Conservation (phyloP, 2,797 vertebrate genomes). For the Falco columbarius region DNA sequence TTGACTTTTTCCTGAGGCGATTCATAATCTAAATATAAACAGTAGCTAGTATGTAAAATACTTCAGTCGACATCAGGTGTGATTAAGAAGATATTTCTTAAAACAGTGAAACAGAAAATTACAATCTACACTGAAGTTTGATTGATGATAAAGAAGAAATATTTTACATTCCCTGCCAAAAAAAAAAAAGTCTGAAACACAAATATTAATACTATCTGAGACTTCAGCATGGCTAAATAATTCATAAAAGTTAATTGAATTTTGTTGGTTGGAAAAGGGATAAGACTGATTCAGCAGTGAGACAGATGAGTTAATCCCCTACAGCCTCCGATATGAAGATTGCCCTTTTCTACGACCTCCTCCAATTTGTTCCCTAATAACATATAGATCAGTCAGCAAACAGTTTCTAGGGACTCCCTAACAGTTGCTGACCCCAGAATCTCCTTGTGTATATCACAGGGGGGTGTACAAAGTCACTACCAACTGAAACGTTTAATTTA, state of each 20-base stretch:
- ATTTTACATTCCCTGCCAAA: neutral
- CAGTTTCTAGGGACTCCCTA: neutral
- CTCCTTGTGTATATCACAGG: neutral
- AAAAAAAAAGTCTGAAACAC: neutral
- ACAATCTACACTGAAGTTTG: neutral
- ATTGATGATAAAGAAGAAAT: neutral
- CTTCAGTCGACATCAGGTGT: neutral
- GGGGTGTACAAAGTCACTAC: neutral
- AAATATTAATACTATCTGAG: constrained; percentile 37
- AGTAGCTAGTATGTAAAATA: neutral
- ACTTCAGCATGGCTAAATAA: constrained; percentile 31
- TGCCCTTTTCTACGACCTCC: neutral
- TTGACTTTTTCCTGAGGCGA: constrained; percentile 10
- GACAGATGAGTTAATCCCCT: neutral
- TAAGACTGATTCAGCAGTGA: constrained; percentile 9
- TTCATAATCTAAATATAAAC: constrained; percentile 33
- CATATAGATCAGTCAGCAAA: neutral
- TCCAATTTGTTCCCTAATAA: neutral
- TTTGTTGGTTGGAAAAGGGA: constrained; percentile 23
- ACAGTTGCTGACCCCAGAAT: neutral
- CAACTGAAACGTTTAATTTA: neutral
- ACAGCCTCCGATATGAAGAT: neutral
- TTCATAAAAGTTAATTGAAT: constrained; percentile 56
- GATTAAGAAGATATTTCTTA: constrained; percentile 8
- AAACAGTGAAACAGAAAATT: constrained; percentile 16